Evolutionary conservation across 2,113 vertebrate species (phyloP).

Genomic region (Heterotilapia buettikoferi): DNA sequence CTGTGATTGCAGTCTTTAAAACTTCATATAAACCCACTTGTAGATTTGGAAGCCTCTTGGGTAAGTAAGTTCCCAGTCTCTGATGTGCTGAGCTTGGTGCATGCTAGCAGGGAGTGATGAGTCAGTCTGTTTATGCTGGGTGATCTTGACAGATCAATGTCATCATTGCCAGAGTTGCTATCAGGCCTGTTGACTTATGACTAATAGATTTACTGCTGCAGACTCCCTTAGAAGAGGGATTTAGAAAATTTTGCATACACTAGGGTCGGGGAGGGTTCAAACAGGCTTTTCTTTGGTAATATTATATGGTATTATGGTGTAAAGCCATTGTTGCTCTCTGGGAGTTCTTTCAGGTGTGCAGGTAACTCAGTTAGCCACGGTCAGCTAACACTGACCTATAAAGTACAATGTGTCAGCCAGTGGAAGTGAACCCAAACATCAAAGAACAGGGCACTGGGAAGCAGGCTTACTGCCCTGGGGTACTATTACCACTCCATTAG

Average conservation of each 20-base stretch:
- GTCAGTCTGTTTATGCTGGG: neutral
- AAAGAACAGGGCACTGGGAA: neutral
- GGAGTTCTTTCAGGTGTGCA: neutral
- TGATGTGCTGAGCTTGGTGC: neutral
- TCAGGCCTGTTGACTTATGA: neutral
- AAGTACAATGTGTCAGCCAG: neutral
- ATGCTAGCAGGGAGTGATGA: neutral
- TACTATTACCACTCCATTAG: constrained; percentile 41
- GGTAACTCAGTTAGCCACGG: neutral
- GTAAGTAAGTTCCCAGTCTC: neutral
- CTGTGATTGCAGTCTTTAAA: neutral
- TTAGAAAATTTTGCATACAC: neutral
- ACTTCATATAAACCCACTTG: neutral
- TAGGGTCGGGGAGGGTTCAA: neutral
- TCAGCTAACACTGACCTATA: neutral
- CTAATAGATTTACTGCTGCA: neutral
- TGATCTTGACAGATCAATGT: neutral
- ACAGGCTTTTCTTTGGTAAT: neutral
- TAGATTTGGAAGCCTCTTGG: neutral
- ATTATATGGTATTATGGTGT: neutral
- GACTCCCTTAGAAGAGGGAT: neutral
- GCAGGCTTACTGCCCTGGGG: neutral
- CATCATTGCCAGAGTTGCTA: neutral
- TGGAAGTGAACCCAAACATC: constrained; percentile 5
- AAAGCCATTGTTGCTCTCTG: neutral